These are phyloP conservation scores for Esox masquinongy DNA, from an alignment of 2,797 vertebrate species.

Conservation along the genomic window DNA sequence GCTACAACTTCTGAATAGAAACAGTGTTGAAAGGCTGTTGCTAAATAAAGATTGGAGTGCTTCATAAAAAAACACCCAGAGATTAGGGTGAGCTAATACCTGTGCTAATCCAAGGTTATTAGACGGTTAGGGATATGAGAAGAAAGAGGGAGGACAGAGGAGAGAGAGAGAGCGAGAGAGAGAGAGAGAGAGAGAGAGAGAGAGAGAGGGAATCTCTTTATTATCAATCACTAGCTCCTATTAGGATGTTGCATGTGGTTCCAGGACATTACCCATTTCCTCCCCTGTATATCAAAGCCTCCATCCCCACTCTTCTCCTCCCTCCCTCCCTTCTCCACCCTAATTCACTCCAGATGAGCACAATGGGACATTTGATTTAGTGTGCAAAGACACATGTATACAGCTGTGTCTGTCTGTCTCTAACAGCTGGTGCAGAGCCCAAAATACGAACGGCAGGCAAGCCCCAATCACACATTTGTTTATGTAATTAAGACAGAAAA, in stretches of 20 bases:
- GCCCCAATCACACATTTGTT: constrained; percentile 77
- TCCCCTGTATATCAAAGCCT: constrained; percentile 74
- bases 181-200: constrained; percentile 33
- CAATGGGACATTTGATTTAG: constrained; percentile 79
- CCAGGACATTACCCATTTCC: constrained; percentile 79
- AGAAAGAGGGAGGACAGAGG: neutral
- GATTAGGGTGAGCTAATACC: constrained; percentile 14
- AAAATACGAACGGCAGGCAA: constrained; percentile 41
- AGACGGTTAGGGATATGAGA: constrained; percentile 21
- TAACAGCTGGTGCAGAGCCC: constrained; percentile 67
- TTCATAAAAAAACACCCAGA: neutral
- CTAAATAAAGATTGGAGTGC: neutral
- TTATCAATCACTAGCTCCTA: constrained; percentile 72
- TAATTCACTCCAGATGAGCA: constrained; percentile 79
- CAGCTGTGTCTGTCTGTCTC: constrained; percentile 71
- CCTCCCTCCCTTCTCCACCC: constrained; percentile 42
- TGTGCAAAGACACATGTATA: constrained; percentile 74
- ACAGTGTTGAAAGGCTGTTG: neutral
- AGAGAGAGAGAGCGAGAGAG: constrained; percentile 1
- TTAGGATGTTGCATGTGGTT: constrained; percentile 75
- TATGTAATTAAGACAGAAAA: constrained; percentile 65
- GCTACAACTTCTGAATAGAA: neutral
- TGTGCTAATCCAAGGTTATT: constrained; percentile 16
- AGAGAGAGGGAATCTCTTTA: constrained; percentile 60
- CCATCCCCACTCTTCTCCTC: constrained; percentile 43